phyloP scores from a whole-genome alignment of 2,797 vertebrate genomes.

The Myiothlypis chrysogaster region DNA sequence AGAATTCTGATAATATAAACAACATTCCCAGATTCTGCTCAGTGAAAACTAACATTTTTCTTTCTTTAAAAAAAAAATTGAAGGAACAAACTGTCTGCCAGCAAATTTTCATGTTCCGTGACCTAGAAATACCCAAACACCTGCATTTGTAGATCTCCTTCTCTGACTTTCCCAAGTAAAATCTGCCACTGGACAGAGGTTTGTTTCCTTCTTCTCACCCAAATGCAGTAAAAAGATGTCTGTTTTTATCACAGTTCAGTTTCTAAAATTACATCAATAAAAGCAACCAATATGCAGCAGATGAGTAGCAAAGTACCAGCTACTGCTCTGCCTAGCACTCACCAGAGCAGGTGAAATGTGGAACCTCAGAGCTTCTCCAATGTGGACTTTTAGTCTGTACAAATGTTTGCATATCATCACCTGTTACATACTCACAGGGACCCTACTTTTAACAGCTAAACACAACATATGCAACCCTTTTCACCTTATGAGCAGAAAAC shows the following conservation, averaged over 20 bases:
- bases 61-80: neutral
- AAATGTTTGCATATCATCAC: conserved; percentile 57
- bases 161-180: neutral
- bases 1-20: neutral
- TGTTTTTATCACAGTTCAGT: neutral
- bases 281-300: neutral
- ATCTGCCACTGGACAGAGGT: neutral
- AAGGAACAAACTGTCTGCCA: conserved; percentile 5
- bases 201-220: neutral
- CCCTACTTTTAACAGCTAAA: conserved; percentile 17
- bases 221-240: neutral
- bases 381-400: conserved; percentile 21
- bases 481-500: neutral
- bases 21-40: neutral
- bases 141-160: neutral
- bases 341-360: neutral
- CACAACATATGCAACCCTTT: neutral
- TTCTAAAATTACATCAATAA: neutral
- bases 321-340: neutral
- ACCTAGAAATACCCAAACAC: neutral
- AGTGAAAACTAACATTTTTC: neutral
- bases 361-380: neutral
- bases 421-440: conserved; percentile 6
- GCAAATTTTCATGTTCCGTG: neutral
- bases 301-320: neutral